phyloP scores from a whole-genome alignment of 2,888 invertebrate genomes.

The Elysia crispata region DNA sequence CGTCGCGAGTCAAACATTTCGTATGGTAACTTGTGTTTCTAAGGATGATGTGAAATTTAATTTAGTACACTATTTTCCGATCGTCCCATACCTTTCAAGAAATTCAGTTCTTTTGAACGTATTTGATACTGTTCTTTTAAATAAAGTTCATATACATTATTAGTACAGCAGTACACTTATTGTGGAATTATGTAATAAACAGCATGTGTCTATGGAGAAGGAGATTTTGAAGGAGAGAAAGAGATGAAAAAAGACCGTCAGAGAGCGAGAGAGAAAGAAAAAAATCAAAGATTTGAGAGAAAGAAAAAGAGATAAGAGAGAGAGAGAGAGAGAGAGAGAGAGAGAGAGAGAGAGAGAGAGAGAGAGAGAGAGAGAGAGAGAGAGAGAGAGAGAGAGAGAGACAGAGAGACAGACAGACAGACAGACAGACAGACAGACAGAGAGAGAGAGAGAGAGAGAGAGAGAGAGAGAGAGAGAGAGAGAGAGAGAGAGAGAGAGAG shows the following conservation, averaged over 20 bases:
- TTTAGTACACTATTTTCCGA: too few relatives aligned
- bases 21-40: too few relatives aligned
- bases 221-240: too few relatives aligned
- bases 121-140: too few relatives aligned
- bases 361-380: slow-evolving; percentile 11
- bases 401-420: slow-evolving; percentile 33
- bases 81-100: too few relatives aligned
- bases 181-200: too few relatives aligned
- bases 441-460: slow-evolving; percentile 19
- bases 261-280: not conserved
- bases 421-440: slow-evolving; percentile 13
- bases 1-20: too few relatives aligned
- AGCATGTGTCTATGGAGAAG: too few relatives aligned
- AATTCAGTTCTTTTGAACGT: too few relatives aligned
- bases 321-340: slow-evolving; percentile 4
- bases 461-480: not conserved
- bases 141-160: too few relatives aligned
- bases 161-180: too few relatives aligned
- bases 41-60: too few relatives aligned
- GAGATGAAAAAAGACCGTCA: not conserved
- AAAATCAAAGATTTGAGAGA: not conserved
- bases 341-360: not conserved
- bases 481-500: slow-evolving; percentile 29
- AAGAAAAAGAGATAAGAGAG: not conserved
- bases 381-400: slow-evolving; percentile 36